Evolutionary conservation across 2,888 invertebrate genomes (phyloP), one percentile per base, ranked within the genome.

Genomic region (Caradrina kadenii): DNA sequence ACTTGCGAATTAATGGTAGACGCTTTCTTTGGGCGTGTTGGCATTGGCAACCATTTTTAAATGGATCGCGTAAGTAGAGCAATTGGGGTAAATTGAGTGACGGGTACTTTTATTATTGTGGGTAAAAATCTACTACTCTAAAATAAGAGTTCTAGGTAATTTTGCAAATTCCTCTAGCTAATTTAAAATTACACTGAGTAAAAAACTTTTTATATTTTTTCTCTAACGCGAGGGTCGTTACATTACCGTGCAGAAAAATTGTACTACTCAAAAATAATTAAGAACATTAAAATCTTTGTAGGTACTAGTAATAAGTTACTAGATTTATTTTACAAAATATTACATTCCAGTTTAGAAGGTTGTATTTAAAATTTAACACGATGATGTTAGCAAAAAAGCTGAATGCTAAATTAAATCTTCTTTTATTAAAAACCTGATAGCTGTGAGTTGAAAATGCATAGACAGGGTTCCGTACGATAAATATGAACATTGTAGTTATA

Each of bases 1-100:
- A 73, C 79, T 83, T 68, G 81, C 82, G 79, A 84, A 87, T 86
- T 84, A 81, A 84, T 76, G 73, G 81, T 68, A 64, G 65, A 39
- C 42, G 76, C 65, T 80, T 82, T 87, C 81, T 82, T 80, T 69
- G 68, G 74, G 63, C 67, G 65, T 55, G 64, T 66, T 62, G 1
- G 53, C 42, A 31, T 45, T 59, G 1, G 53, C 48, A 35, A 45
- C 22, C 39, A 64, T 76, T 69, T 79, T 66, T 22, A 60, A 63
- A 69, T 55, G 49, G 8, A 67, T 35, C 45, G 8, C 26, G 55
- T 71, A 49, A 59, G 53, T 48, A 56, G 55, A 49, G 11, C 42
- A 1, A 62, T 62, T 63, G 59, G 39, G 21, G 19, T 49, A 42
- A 55, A 45, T 35, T 48, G 19, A 52, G n/a, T 56, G 42, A 35